Conservation (phyloP, 2,113 vertebrate species). For the Potamarius usumacintae region DNA sequence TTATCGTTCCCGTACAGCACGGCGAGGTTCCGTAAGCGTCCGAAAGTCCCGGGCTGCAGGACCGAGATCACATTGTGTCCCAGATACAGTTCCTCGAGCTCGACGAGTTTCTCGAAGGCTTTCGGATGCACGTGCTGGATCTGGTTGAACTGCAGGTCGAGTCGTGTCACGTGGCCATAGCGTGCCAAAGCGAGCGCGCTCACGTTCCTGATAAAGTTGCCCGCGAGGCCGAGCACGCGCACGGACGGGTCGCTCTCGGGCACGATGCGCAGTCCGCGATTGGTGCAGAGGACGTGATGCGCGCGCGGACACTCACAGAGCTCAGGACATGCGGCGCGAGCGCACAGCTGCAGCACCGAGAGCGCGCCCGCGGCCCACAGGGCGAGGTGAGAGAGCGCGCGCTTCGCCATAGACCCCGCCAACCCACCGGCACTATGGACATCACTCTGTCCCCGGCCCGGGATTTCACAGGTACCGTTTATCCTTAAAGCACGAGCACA, state of each 20-base stretch:
- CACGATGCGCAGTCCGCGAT: conserved; percentile 84
- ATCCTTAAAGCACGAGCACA: not conserved
- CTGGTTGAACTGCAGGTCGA: conserved; percentile 92
- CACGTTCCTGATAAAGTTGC: conserved; percentile 91
- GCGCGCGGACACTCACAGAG: conserved; percentile 89
- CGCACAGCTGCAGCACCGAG: conserved; percentile 53
- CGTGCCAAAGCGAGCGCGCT: conserved; percentile 83
- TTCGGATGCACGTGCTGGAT: conserved; percentile 83
- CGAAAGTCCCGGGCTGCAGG: conserved; percentile 78
- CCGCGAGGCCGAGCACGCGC: conserved; percentile 87
- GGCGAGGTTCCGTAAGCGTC: conserved; percentile 79
- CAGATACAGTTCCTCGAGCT: conserved; percentile 89
- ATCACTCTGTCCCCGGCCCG: conserved; percentile 51
- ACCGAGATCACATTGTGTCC: conserved; percentile 86
- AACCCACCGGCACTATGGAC: conserved; percentile 12
- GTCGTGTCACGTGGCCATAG: conserved; percentile 78
- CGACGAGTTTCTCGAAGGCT: conserved; percentile 83
- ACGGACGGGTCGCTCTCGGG: conserved; percentile 78
- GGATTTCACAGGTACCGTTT: not conserved
- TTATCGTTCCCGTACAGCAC: conserved; percentile 88
- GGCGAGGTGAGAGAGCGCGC: conserved; percentile 65
- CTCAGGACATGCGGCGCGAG: conserved; percentile 79
- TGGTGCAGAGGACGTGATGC: conserved; percentile 88
- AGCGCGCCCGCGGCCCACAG: conserved; percentile 63
- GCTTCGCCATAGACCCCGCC: conserved; percentile 69